A percentile compares a stretch with the other conserved stretches of the same genome.
These are phyloP conservation scores for Melanotaenia pygmaea DNA, from an alignment of 2,797 vertebrate species.

Conservation along the genomic window DNA sequence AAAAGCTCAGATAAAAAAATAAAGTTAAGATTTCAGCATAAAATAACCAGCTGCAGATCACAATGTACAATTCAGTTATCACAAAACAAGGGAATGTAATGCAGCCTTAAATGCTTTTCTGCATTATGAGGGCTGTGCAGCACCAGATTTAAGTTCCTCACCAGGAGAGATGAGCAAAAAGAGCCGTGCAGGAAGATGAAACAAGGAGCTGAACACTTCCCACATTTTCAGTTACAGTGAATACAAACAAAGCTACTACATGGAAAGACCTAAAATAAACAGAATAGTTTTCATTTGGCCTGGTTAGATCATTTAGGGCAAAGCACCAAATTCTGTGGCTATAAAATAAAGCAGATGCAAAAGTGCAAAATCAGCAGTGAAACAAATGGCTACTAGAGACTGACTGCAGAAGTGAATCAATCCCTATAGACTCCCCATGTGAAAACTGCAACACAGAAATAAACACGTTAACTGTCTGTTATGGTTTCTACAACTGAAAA, in stretches of 20 bases:
- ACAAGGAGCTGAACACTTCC: neutral
- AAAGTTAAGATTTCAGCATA: too few species aligned
- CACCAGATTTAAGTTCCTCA: neutral
- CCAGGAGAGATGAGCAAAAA: constrained; percentile 32
- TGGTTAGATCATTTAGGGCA: neutral
- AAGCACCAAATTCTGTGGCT: neutral
- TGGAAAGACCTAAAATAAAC: neutral
- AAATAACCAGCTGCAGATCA: too few species aligned
- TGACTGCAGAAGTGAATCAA: neutral
- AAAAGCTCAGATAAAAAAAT: too few species aligned
- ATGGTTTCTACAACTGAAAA: neutral
- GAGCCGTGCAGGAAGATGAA: constrained; percentile 41
- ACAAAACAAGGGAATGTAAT: constrained; percentile 42
- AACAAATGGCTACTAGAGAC: neutral
- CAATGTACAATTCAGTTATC: neutral
- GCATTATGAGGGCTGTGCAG: neutral
- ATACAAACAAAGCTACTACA: neutral
- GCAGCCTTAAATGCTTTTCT: constrained; percentile 36
- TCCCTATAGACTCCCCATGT: neutral
- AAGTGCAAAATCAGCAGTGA: neutral
- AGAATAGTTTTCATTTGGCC: neutral
- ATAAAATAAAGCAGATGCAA: neutral
- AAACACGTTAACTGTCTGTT: neutral
- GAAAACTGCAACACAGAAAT: neutral
- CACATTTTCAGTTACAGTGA: neutral